Percentiles rank a stretch among this genome's conserved stretches.
phyloP scores from a whole-genome alignment of 2,797 vertebrate species.

The Ptychadena robeensis region DNA sequence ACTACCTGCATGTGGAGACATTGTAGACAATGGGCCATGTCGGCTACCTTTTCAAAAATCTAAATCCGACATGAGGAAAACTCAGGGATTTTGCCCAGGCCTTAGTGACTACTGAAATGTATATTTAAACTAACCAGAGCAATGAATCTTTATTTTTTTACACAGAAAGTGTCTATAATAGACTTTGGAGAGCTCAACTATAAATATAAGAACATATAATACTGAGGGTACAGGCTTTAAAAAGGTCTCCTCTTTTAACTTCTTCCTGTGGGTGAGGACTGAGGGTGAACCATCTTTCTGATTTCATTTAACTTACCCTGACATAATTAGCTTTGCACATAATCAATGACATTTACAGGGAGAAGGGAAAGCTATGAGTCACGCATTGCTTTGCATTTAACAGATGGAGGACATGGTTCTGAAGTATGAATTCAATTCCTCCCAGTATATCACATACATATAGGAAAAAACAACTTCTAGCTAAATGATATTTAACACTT shows the following conservation, averaged over 20 bases:
- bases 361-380: constrained; percentile 29
- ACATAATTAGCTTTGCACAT: constrained; percentile 40
- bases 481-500: constrained; percentile 10
- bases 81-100: too few species aligned
- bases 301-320: constrained; percentile 18
- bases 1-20: too few species aligned
- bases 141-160: background rate
- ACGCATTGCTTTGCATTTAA: constrained; percentile 21
- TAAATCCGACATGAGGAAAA: too few species aligned
- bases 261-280: constrained; percentile 18
- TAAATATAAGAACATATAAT: background rate
- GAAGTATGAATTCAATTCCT: background rate
- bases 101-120: background rate
- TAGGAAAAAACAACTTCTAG: constrained; percentile 10
- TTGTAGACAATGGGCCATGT: too few species aligned
- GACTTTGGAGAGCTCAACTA: background rate
- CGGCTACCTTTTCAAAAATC: too few species aligned
- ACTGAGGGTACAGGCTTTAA: background rate
- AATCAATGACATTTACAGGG: constrained; percentile 40
- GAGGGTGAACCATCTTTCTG: constrained; percentile 17
- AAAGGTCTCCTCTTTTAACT: background rate
- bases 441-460: constrained; percentile 7
- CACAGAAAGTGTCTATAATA: background rate
- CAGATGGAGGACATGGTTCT: constrained; percentile 38
- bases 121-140: background rate